Conservation (phyloP, 2,888 invertebrate species). For the Melanostoma mellinum region DNA sequence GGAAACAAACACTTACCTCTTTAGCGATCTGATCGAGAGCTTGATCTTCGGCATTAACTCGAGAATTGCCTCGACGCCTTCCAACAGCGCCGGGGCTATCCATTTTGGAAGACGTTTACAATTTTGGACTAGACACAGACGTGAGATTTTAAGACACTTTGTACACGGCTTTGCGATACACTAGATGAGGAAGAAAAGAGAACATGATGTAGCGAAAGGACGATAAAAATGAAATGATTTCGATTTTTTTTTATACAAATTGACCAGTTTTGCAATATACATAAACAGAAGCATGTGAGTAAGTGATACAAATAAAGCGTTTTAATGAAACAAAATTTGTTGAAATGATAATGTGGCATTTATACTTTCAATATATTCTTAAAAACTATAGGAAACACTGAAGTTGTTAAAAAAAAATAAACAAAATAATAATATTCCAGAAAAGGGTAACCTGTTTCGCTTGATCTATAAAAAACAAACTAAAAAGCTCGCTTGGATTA, state of each 20-base stretch:
- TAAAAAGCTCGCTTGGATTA: too few species aligned
- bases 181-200: constrained; percentile 65
- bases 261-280: background rate
- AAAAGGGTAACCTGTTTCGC: too few species aligned
- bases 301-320: too few species aligned
- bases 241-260: constrained; percentile 2
- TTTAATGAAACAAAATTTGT: too few species aligned
- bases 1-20: constrained; percentile 87
- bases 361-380: too few species aligned
- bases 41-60: constrained; percentile 96
- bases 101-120: constrained; percentile 76
- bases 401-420: too few species aligned
- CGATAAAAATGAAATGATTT: constrained; percentile 17
- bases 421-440: too few species aligned
- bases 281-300: too few species aligned
- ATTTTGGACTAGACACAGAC: constrained; percentile 71
- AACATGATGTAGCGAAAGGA: constrained; percentile 53
- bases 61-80: constrained; percentile 90
- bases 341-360: too few species aligned
- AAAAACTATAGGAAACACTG: too few species aligned
- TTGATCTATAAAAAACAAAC: too few species aligned
- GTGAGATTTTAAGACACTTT: constrained; percentile 59
- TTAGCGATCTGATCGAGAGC: constrained; percentile 98
- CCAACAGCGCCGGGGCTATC: constrained; percentile 82
- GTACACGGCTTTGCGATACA: constrained; percentile 67